These are phyloP conservation scores for Brachyistius frenatus DNA, from an alignment of 2,113 vertebrate genomes.

Conservation along the genomic window DNA sequence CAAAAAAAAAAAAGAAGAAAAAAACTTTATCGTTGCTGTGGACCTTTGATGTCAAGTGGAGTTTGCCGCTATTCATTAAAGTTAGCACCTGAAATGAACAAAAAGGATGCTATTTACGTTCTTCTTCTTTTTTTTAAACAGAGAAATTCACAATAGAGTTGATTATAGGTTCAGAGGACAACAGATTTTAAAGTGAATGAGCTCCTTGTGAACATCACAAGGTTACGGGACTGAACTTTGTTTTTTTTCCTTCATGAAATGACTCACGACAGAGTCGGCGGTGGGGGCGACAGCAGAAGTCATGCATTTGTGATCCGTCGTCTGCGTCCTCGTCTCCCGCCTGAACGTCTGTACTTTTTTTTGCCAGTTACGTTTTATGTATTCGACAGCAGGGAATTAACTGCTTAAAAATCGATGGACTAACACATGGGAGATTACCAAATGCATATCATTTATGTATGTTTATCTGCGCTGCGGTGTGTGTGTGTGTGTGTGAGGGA, in stretches of 20 bases:
- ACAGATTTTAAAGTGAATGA: constrained; percentile 9
- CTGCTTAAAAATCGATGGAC: constrained; percentile 36
- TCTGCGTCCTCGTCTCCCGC: constrained; percentile 1
- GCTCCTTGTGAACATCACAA: constrained; percentile 21
- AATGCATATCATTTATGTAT: constrained; percentile 15
- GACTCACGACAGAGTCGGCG: background rate
- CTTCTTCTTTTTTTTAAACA: background rate
- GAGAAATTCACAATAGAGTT: constrained; percentile 13
- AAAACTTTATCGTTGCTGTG: background rate
- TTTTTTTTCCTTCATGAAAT: background rate
- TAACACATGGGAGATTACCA: constrained; percentile 33
- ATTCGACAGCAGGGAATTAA: constrained; percentile 37
- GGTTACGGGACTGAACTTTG: constrained; percentile 11
- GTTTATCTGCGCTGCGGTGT: background rate
- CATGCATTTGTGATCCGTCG: too few species aligned
- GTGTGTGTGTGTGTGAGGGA: constrained; percentile 1
- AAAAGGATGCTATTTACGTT: background rate
- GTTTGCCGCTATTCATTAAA: constrained; percentile 28
- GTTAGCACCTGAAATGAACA: background rate
- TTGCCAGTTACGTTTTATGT: constrained; percentile 16
- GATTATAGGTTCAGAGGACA: constrained; percentile 8
- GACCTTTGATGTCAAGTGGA: constrained; percentile 1
- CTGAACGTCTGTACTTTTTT: constrained; percentile 21
- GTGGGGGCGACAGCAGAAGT: background rate
- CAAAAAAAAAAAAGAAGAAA: too few species aligned